phyloP scores from a whole-genome alignment of 2,797 vertebrate species.

The Argya squamiceps region DNA sequence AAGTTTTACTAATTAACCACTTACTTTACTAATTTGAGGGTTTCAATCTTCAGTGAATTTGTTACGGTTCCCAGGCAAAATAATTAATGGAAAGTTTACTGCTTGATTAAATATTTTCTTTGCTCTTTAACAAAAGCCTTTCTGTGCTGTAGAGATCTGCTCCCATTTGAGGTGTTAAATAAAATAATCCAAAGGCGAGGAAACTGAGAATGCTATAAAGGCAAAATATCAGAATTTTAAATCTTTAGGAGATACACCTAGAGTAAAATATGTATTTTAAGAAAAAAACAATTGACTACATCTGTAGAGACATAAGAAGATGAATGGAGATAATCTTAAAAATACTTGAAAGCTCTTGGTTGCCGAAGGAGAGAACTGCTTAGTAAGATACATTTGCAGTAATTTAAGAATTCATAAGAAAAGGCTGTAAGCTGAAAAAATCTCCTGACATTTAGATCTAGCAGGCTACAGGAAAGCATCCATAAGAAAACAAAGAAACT shows the following conservation, averaged over 20 bases:
- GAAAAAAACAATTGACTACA: neutral
- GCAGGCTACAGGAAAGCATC: neutral
- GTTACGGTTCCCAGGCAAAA: neutral
- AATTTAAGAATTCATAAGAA: neutral
- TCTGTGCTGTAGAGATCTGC: neutral
- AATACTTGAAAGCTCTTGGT: neutral
- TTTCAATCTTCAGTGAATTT: neutral
- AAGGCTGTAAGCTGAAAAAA: neutral
- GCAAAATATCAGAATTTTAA: neutral
- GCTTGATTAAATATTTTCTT: neutral
- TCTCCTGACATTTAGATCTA: neutral
- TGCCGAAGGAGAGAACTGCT: neutral
- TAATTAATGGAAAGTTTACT: neutral
- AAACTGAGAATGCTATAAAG: neutral
- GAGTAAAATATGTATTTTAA: neutral
- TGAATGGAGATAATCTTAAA: neutral
- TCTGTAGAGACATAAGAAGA: neutral
- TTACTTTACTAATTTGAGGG: neutral
- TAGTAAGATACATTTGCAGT: neutral
- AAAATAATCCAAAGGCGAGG: neutral
- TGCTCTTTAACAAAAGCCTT: neutral
- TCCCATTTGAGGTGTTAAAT: neutral
- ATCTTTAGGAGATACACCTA: neutral
- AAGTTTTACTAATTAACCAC: neutral
- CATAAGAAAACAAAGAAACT: neutral